Conservation (phyloP, 2,888 invertebrate species). For the Drosophila melanosoma region DNA sequence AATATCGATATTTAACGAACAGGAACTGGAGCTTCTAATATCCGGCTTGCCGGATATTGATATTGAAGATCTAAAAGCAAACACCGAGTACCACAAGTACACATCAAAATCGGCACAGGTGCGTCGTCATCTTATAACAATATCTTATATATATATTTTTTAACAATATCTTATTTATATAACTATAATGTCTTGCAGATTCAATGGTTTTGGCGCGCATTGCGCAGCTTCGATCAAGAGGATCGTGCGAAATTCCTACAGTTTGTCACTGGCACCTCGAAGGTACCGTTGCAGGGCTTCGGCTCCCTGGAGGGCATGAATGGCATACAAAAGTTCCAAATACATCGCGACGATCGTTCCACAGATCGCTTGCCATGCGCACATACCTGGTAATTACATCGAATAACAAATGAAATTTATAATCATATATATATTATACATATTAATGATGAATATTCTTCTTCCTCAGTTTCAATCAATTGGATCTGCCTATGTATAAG, state of each 20-base stretch:
- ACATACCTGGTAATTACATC: slow-evolving; percentile 91
- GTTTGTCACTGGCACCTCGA: slow-evolving; percentile 96
- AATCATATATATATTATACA: neutral
- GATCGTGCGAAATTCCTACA: slow-evolving; percentile 96
- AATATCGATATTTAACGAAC: slow-evolving; percentile 96
- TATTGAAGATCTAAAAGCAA: slow-evolving; percentile 94
- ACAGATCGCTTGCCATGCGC: slow-evolving; percentile 95
- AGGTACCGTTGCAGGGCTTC: slow-evolving; percentile 95
- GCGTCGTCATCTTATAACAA: slow-evolving; percentile 60
- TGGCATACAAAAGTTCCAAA: slow-evolving; percentile 96
- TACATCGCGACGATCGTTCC: slow-evolving; percentile 94
- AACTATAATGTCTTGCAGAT: slow-evolving; percentile 86
- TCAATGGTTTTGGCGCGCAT: slow-evolving; percentile 96
- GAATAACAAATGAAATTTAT: neutral
- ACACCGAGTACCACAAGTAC: slow-evolving; percentile 96
- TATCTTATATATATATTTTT: neutral
- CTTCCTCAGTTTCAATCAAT: slow-evolving; percentile 91
- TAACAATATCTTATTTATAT: neutral
- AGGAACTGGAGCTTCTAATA: slow-evolving; percentile 94
- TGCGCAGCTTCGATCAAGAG: slow-evolving; percentile 95
- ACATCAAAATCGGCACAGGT: slow-evolving; percentile 94
- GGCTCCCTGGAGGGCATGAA: slow-evolving; percentile 96
- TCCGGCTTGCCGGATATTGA: slow-evolving; percentile 96
- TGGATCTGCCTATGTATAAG: slow-evolving; percentile 96
- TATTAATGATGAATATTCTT: neutral